A percentile compares a stretch with the other conserved stretches of the same genome.
Conservation (phyloP, 2,113 vertebrate species). For the Argyrosomus japonicus region DNA sequence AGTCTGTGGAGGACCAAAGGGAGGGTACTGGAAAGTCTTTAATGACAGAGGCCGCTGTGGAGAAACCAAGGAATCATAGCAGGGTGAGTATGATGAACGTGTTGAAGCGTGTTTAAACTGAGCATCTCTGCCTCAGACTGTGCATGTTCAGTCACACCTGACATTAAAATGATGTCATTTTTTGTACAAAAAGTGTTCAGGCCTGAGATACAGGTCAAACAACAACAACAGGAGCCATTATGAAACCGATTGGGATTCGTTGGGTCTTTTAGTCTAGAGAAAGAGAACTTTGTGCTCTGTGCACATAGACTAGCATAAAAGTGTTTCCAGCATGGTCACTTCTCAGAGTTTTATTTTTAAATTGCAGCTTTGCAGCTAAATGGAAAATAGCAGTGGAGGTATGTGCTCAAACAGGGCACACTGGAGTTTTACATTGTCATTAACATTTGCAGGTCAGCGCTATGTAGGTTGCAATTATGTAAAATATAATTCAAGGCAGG, state of each 20-base stretch:
- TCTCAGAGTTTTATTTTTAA: not conserved
- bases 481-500: not conserved
- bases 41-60: not conserved
- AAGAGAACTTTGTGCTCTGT: not conserved
- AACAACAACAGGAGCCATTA: not conserved
- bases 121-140: not conserved
- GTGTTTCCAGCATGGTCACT: not conserved
- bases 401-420: not conserved
- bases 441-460: not conserved
- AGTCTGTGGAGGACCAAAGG: not conserved
- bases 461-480: not conserved
- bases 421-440: not conserved
- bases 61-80: conserved; percentile 18
- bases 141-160: not conserved
- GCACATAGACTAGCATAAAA: not conserved
- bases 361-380: not conserved
- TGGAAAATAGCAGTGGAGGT: not conserved
- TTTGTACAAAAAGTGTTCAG: too few relatives aligned
- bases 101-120: not conserved
- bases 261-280: not conserved
- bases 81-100: conserved; percentile 41
- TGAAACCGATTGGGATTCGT: not conserved
- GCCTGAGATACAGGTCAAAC: too few relatives aligned
- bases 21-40: not conserved
- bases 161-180: not conserved